Evolutionary conservation across 2,113 vertebrate genomes (phyloP).

Genomic region (Arothron firmamentum): DNA sequence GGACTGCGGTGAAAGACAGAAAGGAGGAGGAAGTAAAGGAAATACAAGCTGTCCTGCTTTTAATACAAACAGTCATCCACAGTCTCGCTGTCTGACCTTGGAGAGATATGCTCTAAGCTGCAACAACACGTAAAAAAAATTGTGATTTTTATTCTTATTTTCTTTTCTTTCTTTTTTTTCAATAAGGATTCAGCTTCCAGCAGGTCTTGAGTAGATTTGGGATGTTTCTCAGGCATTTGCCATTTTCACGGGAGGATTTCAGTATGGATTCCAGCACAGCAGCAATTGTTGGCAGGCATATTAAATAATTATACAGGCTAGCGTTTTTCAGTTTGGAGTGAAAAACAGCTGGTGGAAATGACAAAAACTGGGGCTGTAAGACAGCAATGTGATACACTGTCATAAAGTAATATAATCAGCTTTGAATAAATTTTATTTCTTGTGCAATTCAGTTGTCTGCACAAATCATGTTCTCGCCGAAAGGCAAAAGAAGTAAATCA

Average conservation of each 20-base stretch:
- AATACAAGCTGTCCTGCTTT: conserved; percentile 58
- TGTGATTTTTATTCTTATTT: conserved; percentile 11
- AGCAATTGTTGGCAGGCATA: conserved; percentile 39
- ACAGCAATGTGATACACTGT: not conserved
- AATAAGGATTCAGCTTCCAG: not conserved
- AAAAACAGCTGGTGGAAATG: conserved; percentile 2
- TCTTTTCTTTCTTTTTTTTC: conserved; percentile 17
- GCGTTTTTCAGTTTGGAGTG: conserved; percentile 22
- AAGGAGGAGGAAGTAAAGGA: conserved; percentile 42
- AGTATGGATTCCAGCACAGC: conserved; percentile 34
- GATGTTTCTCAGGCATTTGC: conserved; percentile 37
- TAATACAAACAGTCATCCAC: conserved; percentile 57
- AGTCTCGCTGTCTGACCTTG: conserved; percentile 53
- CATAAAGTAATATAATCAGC: not conserved
- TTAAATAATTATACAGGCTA: conserved; percentile 25
- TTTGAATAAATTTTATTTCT: not conserved
- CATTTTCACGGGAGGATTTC: conserved; percentile 43
- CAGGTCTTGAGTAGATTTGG: conserved; percentile 40
- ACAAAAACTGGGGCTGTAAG: conserved; percentile 2
- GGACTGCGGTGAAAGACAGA: conserved; percentile 51
- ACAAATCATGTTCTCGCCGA: not conserved
- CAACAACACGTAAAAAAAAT: conserved; percentile 40
- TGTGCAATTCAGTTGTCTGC: not conserved
- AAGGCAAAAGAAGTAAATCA: conserved; percentile 1
- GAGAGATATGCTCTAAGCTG: conserved; percentile 48